These are phyloP conservation scores for Oncorhynchus tshawytscha DNA, from an alignment of 2,113 vertebrate species.

Conservation along the genomic window DNA sequence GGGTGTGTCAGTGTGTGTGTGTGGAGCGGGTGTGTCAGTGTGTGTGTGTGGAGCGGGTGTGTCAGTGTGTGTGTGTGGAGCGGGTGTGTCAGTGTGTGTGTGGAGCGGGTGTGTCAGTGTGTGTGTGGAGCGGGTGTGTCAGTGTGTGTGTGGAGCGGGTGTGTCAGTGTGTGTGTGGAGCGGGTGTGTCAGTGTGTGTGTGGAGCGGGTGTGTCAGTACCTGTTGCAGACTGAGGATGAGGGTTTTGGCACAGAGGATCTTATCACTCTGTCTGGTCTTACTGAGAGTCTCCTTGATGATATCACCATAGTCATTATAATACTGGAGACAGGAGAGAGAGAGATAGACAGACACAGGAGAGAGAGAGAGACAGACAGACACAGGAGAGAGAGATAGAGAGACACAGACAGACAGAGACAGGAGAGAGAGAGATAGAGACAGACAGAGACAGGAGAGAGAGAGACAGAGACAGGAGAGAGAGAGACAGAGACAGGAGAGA, in stretches of 20 bases:
- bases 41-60: background rate
- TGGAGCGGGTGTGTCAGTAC: constrained; percentile 55
- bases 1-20: background rate
- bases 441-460: too few relatives aligned
- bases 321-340: constrained; percentile 72
- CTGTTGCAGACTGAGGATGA: constrained; percentile 99
- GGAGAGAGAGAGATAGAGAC: too few relatives aligned
- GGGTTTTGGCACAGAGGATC: constrained; percentile 98
- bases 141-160: background rate
- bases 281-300: constrained; percentile 98
- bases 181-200: background rate
- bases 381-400: background rate
- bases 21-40: background rate
- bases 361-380: too few relatives aligned
- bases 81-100: constrained; percentile 3
- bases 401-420: background rate
- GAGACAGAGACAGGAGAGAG: too few relatives aligned
- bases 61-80: background rate
- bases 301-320: constrained; percentile 98
- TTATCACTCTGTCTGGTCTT: constrained; percentile 99
- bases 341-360: too few relatives aligned
- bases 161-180: background rate
- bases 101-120: background rate
- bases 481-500: too few relatives aligned
- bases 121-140: background rate